A percentile compares a stretch with the other conserved stretches of the same genome.
Conservation (phyloP, 2,113 vertebrate genomes). For the Thinocorus orbignyianus region DNA sequence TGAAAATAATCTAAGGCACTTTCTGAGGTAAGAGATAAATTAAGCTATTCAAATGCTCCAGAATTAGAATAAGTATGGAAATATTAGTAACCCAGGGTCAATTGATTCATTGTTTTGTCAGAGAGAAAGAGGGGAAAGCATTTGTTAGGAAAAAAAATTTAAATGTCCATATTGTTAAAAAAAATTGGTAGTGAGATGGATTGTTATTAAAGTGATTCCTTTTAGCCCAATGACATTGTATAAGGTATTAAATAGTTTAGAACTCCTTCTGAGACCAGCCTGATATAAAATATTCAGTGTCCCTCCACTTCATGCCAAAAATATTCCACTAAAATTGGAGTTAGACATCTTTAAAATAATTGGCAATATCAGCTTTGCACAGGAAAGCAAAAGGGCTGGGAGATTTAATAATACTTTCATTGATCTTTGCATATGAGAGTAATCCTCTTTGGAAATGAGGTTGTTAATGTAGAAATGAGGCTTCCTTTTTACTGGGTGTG, state of each 20-base stretch:
- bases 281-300: slow-evolving; percentile 58
- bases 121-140: not conserved
- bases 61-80: slow-evolving; percentile 6
- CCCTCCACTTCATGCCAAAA: slow-evolving; percentile 27
- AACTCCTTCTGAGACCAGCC: slow-evolving; percentile 24
- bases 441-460: slow-evolving; percentile 53
- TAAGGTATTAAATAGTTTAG: slow-evolving; percentile 43
- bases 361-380: slow-evolving; percentile 51
- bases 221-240: slow-evolving; percentile 23
- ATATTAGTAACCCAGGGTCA: not conserved
- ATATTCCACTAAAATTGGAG: slow-evolving; percentile 58
- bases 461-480: slow-evolving; percentile 40
- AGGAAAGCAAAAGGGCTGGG: slow-evolving; percentile 23
- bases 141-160: not conserved
- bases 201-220: slow-evolving; percentile 50
- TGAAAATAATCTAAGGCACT: not conserved
- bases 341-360: slow-evolving; percentile 59
- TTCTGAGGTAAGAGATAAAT: not conserved
- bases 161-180: not conserved
- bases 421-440: slow-evolving; percentile 57
- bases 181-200: slow-evolving; percentile 26
- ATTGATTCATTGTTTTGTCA: slow-evolving; percentile 24
- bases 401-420: slow-evolving; percentile 59
- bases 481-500: slow-evolving; percentile 11
- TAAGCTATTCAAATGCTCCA: not conserved